These are phyloP conservation scores for Pagetopsis macropterus DNA, from an alignment of 2,797 vertebrate species.

Conservation along the genomic window DNA sequence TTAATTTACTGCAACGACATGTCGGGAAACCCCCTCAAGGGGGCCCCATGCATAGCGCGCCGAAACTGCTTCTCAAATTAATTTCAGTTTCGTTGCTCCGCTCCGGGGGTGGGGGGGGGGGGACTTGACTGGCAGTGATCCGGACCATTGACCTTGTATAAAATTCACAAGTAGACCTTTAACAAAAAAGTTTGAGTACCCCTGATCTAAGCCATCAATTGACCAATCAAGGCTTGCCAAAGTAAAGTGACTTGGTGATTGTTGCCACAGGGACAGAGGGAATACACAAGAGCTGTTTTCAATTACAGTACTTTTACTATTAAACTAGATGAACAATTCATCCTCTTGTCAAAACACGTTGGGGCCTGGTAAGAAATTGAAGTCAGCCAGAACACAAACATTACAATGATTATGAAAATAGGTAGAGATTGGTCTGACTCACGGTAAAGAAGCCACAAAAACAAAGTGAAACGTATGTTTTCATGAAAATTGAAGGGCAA, in stretches of 20 bases:
- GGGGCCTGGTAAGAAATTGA: not conserved
- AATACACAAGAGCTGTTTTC: slow-evolving; percentile 41
- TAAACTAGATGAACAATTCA: slow-evolving; percentile 13
- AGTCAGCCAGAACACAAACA: not conserved
- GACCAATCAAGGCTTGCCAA: slow-evolving; percentile 47
- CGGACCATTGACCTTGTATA: too few species aligned
- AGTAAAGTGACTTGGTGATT: slow-evolving; percentile 21
- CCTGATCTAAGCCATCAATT: slow-evolving; percentile 38
- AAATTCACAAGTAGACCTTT: too few species aligned
- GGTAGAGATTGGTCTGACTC: not conserved
- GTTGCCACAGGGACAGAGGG: slow-evolving; percentile 11
- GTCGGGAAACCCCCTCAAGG: too few species aligned
- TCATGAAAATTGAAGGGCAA: not conserved
- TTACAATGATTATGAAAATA: not conserved
- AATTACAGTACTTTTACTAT: slow-evolving; percentile 24
- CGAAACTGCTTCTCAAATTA: too few species aligned
- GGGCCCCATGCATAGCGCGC: too few species aligned
- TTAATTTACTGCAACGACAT: too few species aligned
- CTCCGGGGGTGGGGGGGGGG: too few species aligned
- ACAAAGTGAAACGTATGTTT: not conserved
- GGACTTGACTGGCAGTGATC: too few species aligned
- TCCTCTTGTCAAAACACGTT: slow-evolving; percentile 8
- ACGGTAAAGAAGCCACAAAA: not conserved
- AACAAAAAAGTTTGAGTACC: too few species aligned
- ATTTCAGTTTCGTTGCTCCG: too few species aligned